Evolutionary conservation across 2,888 invertebrate species (phyloP).

Genomic region (Andrena minutula): DNA sequence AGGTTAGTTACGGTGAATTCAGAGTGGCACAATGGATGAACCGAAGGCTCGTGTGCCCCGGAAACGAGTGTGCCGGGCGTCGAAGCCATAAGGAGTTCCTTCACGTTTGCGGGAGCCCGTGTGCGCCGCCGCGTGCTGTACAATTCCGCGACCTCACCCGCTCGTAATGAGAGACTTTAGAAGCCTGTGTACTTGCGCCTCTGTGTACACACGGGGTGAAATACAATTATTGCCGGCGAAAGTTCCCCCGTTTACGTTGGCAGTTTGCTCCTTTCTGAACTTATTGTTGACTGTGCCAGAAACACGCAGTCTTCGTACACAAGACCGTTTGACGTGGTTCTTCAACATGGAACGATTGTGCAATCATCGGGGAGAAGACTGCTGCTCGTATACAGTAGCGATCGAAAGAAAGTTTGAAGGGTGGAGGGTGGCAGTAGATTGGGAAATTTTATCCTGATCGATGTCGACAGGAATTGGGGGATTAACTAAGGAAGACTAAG

Average conservation of each 20-base stretch:
- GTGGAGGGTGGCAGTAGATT: neutral
- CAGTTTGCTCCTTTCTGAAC: constrained; percentile 11
- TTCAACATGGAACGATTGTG: neutral
- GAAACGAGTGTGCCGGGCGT: constrained; percentile 35
- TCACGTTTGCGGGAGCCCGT: constrained; percentile 38
- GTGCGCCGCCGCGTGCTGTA: constrained; percentile 5
- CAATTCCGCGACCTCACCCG: constrained; percentile 26
- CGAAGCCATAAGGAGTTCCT: constrained; percentile 48
- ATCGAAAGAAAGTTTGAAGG: neutral
- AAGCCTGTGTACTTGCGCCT: constrained; percentile 6
- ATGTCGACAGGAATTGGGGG: no score
- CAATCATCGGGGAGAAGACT: neutral
- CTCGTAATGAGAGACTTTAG: constrained; percentile 55
- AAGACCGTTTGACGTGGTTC: neutral
- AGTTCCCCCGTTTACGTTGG: constrained; percentile 29
- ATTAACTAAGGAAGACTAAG: no score
- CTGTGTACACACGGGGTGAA: constrained; percentile 24
- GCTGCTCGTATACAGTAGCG: neutral
- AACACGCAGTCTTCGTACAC: neutral
- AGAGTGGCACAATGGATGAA: constrained; percentile 63
- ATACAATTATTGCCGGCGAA: constrained; percentile 46
- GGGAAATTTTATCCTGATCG: no score
- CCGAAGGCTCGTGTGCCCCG: constrained; percentile 46
- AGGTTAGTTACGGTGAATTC: constrained; percentile 79
- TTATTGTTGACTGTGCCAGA: neutral